Evolutionary conservation across 2,113 vertebrate genomes (phyloP).

Genomic region (Hippocampus barbouri): DNA sequence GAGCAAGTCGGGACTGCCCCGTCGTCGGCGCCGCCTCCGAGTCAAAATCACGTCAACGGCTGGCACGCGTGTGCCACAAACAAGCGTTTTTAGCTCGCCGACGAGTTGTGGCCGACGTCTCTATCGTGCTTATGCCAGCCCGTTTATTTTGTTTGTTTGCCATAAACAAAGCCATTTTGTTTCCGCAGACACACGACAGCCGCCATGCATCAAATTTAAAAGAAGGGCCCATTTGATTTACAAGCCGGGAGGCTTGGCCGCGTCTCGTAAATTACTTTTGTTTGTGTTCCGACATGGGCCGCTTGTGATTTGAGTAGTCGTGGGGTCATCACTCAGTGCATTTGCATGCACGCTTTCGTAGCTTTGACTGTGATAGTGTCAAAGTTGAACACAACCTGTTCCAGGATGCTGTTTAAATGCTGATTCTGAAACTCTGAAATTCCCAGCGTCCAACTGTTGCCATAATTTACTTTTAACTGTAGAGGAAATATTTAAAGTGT

Average conservation of each 20-base stretch:
- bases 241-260: slow-evolving; percentile 16
- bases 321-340: slow-evolving; percentile 27
- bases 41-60: slow-evolving; percentile 48
- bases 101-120: slow-evolving; percentile 16
- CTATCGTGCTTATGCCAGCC: slow-evolving; percentile 31
- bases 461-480: too few species aligned
- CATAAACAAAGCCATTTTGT: slow-evolving; percentile 45
- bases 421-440: not conserved
- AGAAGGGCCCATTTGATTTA: slow-evolving; percentile 31
- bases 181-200: slow-evolving; percentile 24
- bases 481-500: too few species aligned
- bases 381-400: not conserved
- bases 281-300: slow-evolving; percentile 21
- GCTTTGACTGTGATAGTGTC: not conserved
- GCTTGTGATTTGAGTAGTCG: slow-evolving; percentile 29
- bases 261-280: slow-evolving; percentile 29
- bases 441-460: too few species aligned
- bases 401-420: not conserved
- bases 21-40: slow-evolving; percentile 40
- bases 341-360: not conserved
- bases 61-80: slow-evolving; percentile 30
- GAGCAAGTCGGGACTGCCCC: slow-evolving; percentile 47
- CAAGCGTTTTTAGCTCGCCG: slow-evolving; percentile 29
- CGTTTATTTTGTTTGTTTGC: slow-evolving; percentile 32
- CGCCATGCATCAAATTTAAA: slow-evolving; percentile 28